Base-by-base conservation (phyloP, 2,797 vertebrate genomes). In the Halcyon badia region DNA sequence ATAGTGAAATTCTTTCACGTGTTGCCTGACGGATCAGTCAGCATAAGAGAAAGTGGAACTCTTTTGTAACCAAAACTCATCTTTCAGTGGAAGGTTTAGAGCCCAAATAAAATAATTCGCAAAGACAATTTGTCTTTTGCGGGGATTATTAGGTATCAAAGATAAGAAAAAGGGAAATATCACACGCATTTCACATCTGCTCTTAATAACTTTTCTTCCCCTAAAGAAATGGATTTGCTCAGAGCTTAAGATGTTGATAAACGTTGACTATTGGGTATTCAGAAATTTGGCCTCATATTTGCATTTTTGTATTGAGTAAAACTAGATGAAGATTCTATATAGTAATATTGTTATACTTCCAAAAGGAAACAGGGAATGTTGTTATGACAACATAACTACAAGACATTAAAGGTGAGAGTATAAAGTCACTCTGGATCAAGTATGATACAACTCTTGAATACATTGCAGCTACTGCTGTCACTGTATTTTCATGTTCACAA, bases 111-210 rank as follows among this genome's bases (percentile, higher is more conserved):
- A 92, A 92, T 56, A 72, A 83, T 71, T 33, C n/a, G 11, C 28
- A 73, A 87, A 80, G 26, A 35, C 44, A 56, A 82, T 83, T 84
- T 85, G 22, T 95, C 39, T 94, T 87, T 83, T 90, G 22, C 33
- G 20, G 31, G 48, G 44, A 77, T 87, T 79, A 92, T 79, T 80
- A 89, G 15, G 25, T 66, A 57, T 31, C 8, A 88, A 84, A 85
- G 44, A 87, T 62, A 82, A 75, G 58, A 62, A 76, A 79, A 91
- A 71, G 5, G 41, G 21, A 81, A 91, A 33, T 80, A 83, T 20
- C 39, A 66, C 21, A 46, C 21, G 48, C 70, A 70, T 82, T 94
- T 92, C 24, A 70, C 20, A 39, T 80, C 16, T 80, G 14, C 8
- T 94, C 6, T 31, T 83, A 83, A 42, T 58, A 81, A 64, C 37